Conservation (phyloP, 2,797 vertebrate species). For the Enteromius thamalakanensis region DNA sequence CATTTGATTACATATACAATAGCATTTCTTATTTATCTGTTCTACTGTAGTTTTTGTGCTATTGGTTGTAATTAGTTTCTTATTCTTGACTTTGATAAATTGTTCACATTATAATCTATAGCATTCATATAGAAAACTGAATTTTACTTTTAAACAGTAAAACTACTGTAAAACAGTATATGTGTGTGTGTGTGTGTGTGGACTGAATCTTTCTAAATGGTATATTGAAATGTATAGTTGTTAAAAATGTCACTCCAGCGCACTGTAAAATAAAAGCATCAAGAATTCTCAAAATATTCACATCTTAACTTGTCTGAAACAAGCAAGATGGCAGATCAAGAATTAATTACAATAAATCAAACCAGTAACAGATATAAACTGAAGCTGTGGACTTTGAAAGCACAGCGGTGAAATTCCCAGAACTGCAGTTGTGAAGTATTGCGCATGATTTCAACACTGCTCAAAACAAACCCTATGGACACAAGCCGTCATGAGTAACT, state of each 20-base stretch:
- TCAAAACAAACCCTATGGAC: conserved; percentile 61
- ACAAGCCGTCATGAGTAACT: conserved; percentile 58
- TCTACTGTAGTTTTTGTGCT: no score
- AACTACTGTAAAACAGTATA: not conserved
- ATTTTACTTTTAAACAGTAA: not conserved
- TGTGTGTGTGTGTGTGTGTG: not conserved
- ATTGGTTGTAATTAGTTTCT: no score
- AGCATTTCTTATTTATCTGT: no score
- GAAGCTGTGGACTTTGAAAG: conserved; percentile 8
- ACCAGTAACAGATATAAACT: not conserved
- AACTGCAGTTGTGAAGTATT: conserved; percentile 18
- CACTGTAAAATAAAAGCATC: not conserved
- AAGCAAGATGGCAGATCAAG: not conserved
- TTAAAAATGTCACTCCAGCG: not conserved
- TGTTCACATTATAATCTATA: not conserved
- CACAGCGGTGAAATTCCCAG: not conserved
- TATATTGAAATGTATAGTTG: not conserved
- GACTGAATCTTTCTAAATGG: conserved; percentile 4
- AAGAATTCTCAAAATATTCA: conserved; percentile 9
- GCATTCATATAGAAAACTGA: not conserved
- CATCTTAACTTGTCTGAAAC: not conserved
- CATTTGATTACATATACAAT: no score
- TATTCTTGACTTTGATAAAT: not conserved
- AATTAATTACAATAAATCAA: conserved; percentile 23
- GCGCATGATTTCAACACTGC: conserved; percentile 41